Percentiles rank a stretch among this genome's conserved stretches.
These are phyloP conservation scores for Daphoenositta chrysoptera DNA, from an alignment of 2,113 vertebrate genomes.

Conservation along the genomic window DNA sequence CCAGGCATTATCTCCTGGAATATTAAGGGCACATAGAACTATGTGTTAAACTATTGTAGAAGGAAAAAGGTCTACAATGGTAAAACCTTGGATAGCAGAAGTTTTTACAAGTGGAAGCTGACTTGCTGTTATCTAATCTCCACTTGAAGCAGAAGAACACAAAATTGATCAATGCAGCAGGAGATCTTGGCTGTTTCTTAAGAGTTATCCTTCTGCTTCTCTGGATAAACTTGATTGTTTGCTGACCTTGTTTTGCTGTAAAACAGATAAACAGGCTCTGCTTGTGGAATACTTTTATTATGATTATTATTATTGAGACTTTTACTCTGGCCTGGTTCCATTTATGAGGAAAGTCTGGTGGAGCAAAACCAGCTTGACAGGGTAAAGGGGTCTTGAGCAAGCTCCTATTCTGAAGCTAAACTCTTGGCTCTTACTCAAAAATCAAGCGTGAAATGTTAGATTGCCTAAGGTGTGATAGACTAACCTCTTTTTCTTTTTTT, in stretches of 20 bases:
- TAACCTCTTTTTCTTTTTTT: background rate
- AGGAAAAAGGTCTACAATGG: background rate
- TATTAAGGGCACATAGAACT: background rate
- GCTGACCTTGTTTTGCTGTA: background rate
- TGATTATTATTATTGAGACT: background rate
- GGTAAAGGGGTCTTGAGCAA: slow-evolving; percentile 28
- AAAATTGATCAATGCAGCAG: background rate
- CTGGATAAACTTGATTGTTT: background rate
- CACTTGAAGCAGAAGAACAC: background rate
- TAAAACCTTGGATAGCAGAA: background rate
- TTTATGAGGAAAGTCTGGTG: slow-evolving; percentile 18
- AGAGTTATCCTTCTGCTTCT: background rate
- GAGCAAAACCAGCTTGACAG: slow-evolving; percentile 3
- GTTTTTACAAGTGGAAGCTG: background rate
- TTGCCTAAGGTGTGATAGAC: background rate
- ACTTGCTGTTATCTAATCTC: background rate
- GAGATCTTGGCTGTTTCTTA: background rate
- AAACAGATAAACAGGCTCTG: slow-evolving; percentile 2
- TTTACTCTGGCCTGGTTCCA: slow-evolving; percentile 7
- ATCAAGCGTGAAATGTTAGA: background rate
- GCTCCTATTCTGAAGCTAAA: background rate
- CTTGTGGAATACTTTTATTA: background rate
- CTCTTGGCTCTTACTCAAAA: slow-evolving; percentile 19
- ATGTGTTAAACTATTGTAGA: background rate
- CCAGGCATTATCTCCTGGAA: background rate